phyloP scores from a whole-genome alignment of 1,140 invertebrate species.

The Dysdera silvatica region DNA sequence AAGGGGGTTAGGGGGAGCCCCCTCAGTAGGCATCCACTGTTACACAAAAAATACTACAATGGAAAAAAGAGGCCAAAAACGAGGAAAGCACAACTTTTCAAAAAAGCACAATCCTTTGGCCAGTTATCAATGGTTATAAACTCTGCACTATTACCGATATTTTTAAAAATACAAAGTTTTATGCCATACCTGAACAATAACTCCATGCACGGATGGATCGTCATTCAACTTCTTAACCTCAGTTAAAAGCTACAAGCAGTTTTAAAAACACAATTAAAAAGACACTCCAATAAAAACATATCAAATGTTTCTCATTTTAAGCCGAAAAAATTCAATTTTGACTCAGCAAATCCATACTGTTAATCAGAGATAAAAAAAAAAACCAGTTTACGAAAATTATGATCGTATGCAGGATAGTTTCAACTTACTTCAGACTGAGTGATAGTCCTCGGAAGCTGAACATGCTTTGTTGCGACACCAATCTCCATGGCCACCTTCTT shows the following conservation, averaged over 20 bases:
- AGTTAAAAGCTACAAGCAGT: constrained; percentile 52
- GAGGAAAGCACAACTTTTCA: too few relatives aligned
- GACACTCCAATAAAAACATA: background rate
- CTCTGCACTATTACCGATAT: too few relatives aligned
- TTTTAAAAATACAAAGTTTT: background rate
- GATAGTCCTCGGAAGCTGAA: constrained; percentile 69
- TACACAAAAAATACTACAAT: too few relatives aligned
- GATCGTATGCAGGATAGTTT: background rate
- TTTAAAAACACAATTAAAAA: background rate
- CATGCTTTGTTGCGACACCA: constrained; percentile 73
- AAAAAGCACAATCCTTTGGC: too few relatives aligned
- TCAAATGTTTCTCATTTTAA: background rate
- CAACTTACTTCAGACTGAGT: constrained; percentile 69
- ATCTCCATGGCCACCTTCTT: constrained; percentile 84
- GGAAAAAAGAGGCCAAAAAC: too few relatives aligned
- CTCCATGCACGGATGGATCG: constrained; percentile 79
- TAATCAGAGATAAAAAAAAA: background rate
- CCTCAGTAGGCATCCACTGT: too few relatives aligned
- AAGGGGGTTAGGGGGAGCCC: too few relatives aligned
- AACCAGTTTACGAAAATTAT: background rate
- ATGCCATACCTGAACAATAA: constrained; percentile 73
- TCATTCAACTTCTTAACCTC: constrained; percentile 70
- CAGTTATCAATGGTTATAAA: too few relatives aligned
- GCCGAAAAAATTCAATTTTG: background rate
- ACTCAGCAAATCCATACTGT: background rate